Conservation (phyloP, 2,113 vertebrate genomes). For the Tricholaema leucomelas region DNA sequence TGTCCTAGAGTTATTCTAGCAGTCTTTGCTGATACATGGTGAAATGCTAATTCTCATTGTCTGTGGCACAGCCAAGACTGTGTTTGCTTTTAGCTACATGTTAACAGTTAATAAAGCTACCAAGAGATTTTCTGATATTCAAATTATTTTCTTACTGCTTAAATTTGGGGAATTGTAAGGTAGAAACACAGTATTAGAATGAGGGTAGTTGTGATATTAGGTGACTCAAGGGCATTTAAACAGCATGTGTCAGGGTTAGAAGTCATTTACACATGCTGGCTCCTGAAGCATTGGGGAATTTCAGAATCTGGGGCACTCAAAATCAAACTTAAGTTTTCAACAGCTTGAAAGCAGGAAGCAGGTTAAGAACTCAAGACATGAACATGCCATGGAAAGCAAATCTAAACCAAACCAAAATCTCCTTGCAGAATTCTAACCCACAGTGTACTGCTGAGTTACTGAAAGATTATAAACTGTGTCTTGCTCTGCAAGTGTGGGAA, state of each 20-base stretch:
- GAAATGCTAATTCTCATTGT: background rate
- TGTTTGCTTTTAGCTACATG: background rate
- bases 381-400: background rate
- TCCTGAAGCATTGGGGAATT: background rate
- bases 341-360: background rate
- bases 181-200: background rate
- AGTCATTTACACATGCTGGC: background rate
- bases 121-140: background rate
- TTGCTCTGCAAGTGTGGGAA: background rate
- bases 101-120: background rate
- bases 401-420: background rate
- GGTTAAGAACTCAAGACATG: background rate
- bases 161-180: background rate
- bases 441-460: background rate
- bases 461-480: background rate
- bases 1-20: background rate
- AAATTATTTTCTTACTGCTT: background rate
- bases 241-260: background rate
- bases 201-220: background rate
- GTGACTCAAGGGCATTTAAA: background rate
- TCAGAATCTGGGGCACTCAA: background rate
- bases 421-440: background rate
- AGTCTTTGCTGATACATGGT: background rate
- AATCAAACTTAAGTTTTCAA: background rate
- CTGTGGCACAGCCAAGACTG: background rate